Evolutionary conservation across 2,113 vertebrate genomes (phyloP).

Genomic region (Macaca fascicularis): DNA sequence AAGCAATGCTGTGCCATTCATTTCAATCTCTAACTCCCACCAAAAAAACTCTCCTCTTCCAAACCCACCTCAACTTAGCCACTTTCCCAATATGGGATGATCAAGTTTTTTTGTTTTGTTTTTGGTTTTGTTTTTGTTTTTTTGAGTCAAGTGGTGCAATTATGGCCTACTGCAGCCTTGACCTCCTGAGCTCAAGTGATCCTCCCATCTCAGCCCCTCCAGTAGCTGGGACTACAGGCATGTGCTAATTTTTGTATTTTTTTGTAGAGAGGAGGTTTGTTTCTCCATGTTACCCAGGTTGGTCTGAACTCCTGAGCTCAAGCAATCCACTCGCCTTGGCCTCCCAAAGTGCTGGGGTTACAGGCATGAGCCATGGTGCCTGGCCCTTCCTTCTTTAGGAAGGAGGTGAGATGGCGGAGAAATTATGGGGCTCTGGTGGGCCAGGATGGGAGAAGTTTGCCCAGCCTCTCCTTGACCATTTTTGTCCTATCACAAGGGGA

Average conservation of each 20-base stretch:
- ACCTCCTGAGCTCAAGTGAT: too few species aligned
- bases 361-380: neutral
- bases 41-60: neutral
- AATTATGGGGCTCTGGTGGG: neutral
- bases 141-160: too few species aligned
- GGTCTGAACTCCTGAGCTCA: too few species aligned
- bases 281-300: too few species aligned
- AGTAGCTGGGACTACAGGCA: too few species aligned
- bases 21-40: neutral
- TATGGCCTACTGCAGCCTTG: too few species aligned
- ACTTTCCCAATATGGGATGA: neutral
- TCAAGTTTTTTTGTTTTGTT: too few species aligned
- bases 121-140: too few species aligned
- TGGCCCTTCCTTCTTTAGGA: neutral
- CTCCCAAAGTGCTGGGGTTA: neutral
- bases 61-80: neutral
- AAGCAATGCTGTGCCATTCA: neutral
- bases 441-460: accelerated
- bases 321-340: too few species aligned
- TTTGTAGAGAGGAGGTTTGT: too few species aligned
- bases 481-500: neutral
- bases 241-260: too few species aligned
- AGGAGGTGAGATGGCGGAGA: neutral
- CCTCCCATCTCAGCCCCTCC: too few species aligned
- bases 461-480: neutral